phyloP scores from a whole-genome alignment of 2,113 vertebrate genomes.

The Lota lota region DNA sequence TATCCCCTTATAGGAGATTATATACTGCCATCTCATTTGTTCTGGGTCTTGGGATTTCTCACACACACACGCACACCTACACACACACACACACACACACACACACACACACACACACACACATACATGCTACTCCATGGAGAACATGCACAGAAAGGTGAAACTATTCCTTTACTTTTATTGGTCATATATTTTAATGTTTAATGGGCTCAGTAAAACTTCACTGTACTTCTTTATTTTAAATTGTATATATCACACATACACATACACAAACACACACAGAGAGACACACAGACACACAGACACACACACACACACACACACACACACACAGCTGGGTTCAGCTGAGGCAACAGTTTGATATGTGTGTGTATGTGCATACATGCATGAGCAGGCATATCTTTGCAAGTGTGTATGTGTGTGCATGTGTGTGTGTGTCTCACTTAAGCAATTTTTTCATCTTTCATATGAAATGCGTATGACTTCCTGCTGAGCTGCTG shows the following conservation, averaged over 20 bases:
- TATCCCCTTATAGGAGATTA: too few relatives aligned
- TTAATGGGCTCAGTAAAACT: too few relatives aligned
- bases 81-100: constrained; percentile 3
- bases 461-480: constrained; percentile 63
- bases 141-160: too few relatives aligned
- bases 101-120: constrained; percentile 8
- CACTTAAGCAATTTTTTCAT: constrained; percentile 36
- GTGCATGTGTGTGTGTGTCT: neutral
- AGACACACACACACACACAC: neutral
- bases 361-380: constrained; percentile 10
- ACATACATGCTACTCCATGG: neutral
- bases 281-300: neutral
- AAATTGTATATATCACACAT: neutral
- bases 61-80: constrained; percentile 5
- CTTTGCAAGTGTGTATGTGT: neutral
- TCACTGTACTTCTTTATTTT: too few relatives aligned
- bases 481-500: constrained; percentile 65
- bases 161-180: too few relatives aligned
- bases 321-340: neutral
- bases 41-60: too few relatives aligned
- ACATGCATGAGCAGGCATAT: neutral
- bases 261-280: constrained; percentile 1
- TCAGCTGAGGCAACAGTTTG: neutral
- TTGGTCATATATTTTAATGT: too few relatives aligned
- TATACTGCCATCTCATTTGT: too few relatives aligned